These are phyloP conservation scores for Drosophila paramelanica DNA, from an alignment of 2,888 invertebrate species.

Conservation along the genomic window DNA sequence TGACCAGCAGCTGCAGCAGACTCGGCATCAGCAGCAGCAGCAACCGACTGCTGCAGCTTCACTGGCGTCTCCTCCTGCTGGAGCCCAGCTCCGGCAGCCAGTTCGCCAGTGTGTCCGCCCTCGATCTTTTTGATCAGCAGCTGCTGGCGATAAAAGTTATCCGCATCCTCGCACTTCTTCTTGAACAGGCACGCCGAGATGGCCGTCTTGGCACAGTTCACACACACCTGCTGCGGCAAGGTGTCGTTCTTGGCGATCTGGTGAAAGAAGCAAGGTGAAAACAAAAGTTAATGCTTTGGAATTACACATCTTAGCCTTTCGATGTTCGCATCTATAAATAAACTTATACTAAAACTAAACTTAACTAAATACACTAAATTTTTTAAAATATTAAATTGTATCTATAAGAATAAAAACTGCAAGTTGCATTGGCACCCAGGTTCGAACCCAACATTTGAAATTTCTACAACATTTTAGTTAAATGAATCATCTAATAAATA, in stretches of 20 bases:
- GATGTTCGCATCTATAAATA: too few species aligned
- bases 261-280: conserved; percentile 3
- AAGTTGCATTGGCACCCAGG: too few species aligned
- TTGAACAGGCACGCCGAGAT: conserved; percentile 84
- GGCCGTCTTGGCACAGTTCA: conserved; percentile 82
- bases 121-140: conserved; percentile 82
- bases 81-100: background rate
- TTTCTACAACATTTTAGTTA: too few species aligned
- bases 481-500: too few species aligned
- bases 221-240: conserved; percentile 84
- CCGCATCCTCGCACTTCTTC: conserved; percentile 85
- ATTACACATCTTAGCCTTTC: too few species aligned
- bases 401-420: too few species aligned
- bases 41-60: background rate
- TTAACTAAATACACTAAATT: too few species aligned
- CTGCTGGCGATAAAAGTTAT: conserved; percentile 84
- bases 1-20: conserved; percentile 8
- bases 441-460: too few species aligned
- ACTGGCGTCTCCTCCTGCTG: conserved; percentile 1
- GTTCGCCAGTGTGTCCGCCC: conserved; percentile 37
- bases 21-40: conserved; percentile 5
- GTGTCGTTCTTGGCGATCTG: conserved; percentile 83
- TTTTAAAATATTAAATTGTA: too few species aligned
- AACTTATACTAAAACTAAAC: too few species aligned
- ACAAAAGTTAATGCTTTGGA: background rate